phyloP scores from a whole-genome alignment of 1,140 invertebrate genomes.

The Batillaria attramentaria region DNA sequence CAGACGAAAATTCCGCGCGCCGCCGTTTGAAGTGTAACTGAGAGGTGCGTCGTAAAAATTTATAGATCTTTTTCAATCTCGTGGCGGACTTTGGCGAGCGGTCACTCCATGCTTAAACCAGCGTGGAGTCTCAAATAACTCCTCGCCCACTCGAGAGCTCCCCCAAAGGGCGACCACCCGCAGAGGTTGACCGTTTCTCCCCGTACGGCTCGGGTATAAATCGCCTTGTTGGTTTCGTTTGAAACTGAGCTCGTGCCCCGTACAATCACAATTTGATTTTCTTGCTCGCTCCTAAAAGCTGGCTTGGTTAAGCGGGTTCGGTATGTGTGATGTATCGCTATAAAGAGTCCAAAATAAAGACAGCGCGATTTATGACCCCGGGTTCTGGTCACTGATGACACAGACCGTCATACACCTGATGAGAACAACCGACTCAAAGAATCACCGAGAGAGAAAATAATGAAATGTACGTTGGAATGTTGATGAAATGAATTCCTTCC shows the following conservation, averaged over 20 bases:
- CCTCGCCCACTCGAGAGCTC: constrained; percentile 4
- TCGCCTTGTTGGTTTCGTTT: neutral
- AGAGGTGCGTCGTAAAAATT: constrained; percentile 22
- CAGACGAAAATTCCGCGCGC: neutral
- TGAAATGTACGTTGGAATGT: too few relatives aligned
- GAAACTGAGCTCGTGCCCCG: neutral
- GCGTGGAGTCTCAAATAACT: neutral
- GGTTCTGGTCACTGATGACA: neutral
- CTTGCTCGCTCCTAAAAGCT: neutral
- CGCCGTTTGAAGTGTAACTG: constrained; percentile 13
- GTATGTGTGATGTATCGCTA: neutral
- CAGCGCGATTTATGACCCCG: neutral
- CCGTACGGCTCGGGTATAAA: constrained; percentile 2
- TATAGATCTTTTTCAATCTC: constrained; percentile 13
- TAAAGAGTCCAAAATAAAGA: too few relatives aligned
- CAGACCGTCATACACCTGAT: too few relatives aligned
- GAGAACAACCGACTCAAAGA: too few relatives aligned
- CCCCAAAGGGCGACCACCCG: constrained; percentile 7
- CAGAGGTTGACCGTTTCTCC: neutral
- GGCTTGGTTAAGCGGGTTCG: neutral
- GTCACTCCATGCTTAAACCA: neutral
- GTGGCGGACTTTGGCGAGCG: too few relatives aligned
- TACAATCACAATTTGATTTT: constrained; percentile 5
- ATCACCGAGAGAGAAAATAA: too few relatives aligned
- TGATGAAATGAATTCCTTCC: too few relatives aligned